Percentiles rank a stretch among this genome's conserved stretches.
Evolutionary conservation across 1,140 invertebrate genomes (phyloP).

Genomic region (Eulimnadia texana): DNA sequence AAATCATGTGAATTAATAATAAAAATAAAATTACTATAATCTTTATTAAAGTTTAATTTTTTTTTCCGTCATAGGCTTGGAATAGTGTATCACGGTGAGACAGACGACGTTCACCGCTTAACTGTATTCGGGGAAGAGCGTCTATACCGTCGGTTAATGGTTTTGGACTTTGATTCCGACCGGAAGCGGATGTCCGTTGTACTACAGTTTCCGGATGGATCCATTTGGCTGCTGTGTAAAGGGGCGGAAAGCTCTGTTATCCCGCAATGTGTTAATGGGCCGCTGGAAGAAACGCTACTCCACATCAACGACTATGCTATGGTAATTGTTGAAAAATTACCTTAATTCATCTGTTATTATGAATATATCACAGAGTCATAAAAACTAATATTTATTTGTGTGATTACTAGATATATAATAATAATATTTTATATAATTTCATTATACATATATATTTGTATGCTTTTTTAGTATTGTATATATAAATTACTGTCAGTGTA

Average conservation of each 20-base stretch:
- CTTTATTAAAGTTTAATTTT: too few relatives aligned
- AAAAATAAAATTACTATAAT: too few relatives aligned
- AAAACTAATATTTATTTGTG: neutral
- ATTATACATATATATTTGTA: neutral
- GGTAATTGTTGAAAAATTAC: slow-evolving; percentile 25
- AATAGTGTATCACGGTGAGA: slow-evolving; percentile 47
- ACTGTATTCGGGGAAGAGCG: slow-evolving; percentile 29
- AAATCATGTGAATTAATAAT: too few relatives aligned
- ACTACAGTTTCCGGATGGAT: slow-evolving; percentile 32
- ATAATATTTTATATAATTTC: neutral
- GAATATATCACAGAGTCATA: neutral
- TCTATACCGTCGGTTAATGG: slow-evolving; percentile 30
- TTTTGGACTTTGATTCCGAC: slow-evolving; percentile 45
- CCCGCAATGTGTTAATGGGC: slow-evolving; percentile 36
- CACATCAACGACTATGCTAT: slow-evolving; percentile 41
- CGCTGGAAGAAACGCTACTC: slow-evolving; percentile 27
- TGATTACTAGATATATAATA: neutral
- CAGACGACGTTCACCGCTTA: slow-evolving; percentile 35
- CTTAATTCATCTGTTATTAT: neutral
- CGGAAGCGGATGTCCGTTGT: slow-evolving; percentile 53
- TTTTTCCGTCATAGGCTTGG: slow-evolving; percentile 37
- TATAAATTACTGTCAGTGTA: neutral
- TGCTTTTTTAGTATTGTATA: neutral
- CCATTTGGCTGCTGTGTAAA: slow-evolving; percentile 59
- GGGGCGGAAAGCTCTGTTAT: slow-evolving; percentile 64